Base-by-base conservation (phyloP, 2,888 invertebrate species). In the Sinodicranocentrus sp. region DNA sequence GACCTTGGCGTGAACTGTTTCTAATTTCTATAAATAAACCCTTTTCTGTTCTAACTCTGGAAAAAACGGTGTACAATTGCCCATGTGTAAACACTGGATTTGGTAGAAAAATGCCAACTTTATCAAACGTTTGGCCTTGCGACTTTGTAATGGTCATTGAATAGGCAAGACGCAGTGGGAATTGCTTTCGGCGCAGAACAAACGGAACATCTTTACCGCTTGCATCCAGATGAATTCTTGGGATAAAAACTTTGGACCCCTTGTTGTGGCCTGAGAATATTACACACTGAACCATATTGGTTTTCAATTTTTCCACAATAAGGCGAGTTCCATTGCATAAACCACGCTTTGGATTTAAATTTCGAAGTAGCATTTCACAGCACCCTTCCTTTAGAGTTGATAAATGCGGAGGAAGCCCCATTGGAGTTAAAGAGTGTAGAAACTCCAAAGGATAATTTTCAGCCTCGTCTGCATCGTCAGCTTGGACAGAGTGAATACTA, bases 81-180 rank as follows among this genome's bases (percentile, higher is more conserved):
- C 82, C 82, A 48, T 82, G 82, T 13, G 54, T 28, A n/a, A 82
- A 82, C 19, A 82, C 76, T 0, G 83, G 48, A 1, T 79, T 39
- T 19, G 84, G 76, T n/a, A 87, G 61, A 48, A 57, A 84, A 1
- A 89, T 73, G 6, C 89, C 88, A 65, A 86, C 84, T 13, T 84
- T 70, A 19, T 89, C 86, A 17, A 89, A 82, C 10, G 87, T 84
- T 67, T 90, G 90, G 0, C 90, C 90, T 72, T 90, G 90, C 1
- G 89, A 86, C 75, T 90, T 90, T 59, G 89, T 90, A 15, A 89
- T 88, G 0, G 89, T 89, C 84, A 89, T 88, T 1, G 82, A 83
- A 86, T 88, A 90, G 15, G 89, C 89, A 1, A 89, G 44, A 21
- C 87, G 86, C 0, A 90, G 39, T 1, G 89, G 89, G 84, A 89